A percentile compares a stretch with the other conserved stretches of the same genome.
Conservation (phyloP, 2,113 vertebrate genomes). For the Grallaria varia region DNA sequence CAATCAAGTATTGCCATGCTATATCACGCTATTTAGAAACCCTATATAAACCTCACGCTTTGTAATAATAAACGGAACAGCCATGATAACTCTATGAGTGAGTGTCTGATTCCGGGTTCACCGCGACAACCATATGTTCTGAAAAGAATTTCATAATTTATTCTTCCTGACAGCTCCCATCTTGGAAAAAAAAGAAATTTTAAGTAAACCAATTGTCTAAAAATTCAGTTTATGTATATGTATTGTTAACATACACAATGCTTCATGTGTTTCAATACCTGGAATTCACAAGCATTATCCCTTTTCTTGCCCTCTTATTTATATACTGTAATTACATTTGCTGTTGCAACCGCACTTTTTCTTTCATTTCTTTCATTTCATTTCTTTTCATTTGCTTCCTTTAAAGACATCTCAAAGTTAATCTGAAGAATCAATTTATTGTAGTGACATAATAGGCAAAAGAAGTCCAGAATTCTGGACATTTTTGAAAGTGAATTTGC, state of each 20-base stretch:
- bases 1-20: too few relatives aligned
- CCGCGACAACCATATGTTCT: not conserved
- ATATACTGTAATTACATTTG: not conserved
- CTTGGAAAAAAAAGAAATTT: not conserved
- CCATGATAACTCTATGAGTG: too few relatives aligned
- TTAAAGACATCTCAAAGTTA: not conserved
- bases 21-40: too few relatives aligned
- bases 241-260: not conserved
- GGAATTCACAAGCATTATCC: not conserved
- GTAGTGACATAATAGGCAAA: not conserved
- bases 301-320: not conserved
- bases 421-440: not conserved
- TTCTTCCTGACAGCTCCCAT: not conserved
- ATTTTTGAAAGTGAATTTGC: not conserved
- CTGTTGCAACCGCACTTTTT: not conserved
- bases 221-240: not conserved
- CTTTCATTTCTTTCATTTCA: too few relatives aligned
- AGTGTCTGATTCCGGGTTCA: too few relatives aligned
- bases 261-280: not conserved
- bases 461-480: not conserved
- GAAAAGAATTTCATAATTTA: not conserved
- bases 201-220: not conserved
- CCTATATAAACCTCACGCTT: too few relatives aligned
- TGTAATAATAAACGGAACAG: too few relatives aligned
- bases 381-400: not conserved